Percentiles rank a stretch among this genome's conserved stretches.
Conservation (phyloP, 2,797 vertebrate genomes). For the Crocidura indochinensis region DNA sequence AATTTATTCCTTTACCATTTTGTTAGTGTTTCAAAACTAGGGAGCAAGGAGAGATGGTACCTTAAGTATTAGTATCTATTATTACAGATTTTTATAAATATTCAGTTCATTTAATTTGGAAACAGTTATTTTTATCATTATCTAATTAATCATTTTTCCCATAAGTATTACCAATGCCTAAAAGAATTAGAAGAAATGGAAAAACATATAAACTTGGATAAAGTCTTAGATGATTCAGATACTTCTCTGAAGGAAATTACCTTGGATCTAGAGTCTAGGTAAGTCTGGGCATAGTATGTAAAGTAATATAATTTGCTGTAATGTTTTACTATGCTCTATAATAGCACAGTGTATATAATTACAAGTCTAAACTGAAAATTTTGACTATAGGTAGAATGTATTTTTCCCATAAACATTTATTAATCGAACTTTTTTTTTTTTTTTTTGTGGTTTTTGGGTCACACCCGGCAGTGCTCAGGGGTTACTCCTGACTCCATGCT, state of each 20-base stretch:
- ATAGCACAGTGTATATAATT: not conserved
- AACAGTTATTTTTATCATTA: conserved; percentile 70
- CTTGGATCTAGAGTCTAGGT: conserved; percentile 87
- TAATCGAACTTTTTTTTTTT: conserved; percentile 25
- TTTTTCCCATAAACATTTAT: conserved; percentile 25
- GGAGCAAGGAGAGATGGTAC: not conserved
- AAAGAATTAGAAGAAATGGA: conserved; percentile 88
- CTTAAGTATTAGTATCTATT: conserved; percentile 39
- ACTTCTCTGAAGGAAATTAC: conserved; percentile 78
- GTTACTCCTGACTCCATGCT: no score
- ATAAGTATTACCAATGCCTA: conserved; percentile 86
- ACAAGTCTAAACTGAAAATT: conserved; percentile 39
- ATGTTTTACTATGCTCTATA: conserved; percentile 5
- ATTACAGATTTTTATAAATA: conserved; percentile 13
- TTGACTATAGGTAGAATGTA: not conserved
- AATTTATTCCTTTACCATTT: not conserved
- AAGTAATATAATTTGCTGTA: conserved; percentile 17
- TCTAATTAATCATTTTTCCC: conserved; percentile 69
- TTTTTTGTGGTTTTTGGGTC: no score
- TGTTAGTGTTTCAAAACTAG: not conserved
- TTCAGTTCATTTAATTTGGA: conserved; percentile 62
- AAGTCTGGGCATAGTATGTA: conserved; percentile 29
- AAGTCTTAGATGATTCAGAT: conserved; percentile 75
- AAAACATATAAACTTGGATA: conserved; percentile 76
- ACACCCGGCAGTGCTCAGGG: no score